These are phyloP conservation scores for Wasmannia auropunctata DNA, from an alignment of 1,140 invertebrate genomes.

Conservation along the genomic window DNA sequence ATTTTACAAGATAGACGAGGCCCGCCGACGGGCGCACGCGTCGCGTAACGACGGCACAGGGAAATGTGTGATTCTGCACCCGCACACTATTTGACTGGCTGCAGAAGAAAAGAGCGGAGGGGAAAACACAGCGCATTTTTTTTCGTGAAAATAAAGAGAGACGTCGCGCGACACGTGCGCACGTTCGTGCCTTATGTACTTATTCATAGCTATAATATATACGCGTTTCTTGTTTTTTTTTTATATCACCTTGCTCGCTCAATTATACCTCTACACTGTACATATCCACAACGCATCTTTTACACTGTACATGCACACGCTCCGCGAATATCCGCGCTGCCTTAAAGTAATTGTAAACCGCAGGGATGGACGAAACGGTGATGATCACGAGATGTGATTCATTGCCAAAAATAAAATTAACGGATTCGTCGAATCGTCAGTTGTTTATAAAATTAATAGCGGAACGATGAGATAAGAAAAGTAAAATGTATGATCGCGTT, in stretches of 20 bases:
- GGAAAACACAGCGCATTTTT: conserved; percentile 38
- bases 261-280: conserved; percentile 83
- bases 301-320: conserved; percentile 85
- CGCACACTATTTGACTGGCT: conserved; percentile 29
- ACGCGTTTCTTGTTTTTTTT: conserved; percentile 63
- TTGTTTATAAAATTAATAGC: conserved; percentile 68
- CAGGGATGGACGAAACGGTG: conserved; percentile 76
- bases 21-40: conserved; percentile 74
- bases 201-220: conserved; percentile 83
- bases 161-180: conserved; percentile 76
- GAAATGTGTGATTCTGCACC: conserved; percentile 1
- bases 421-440: conserved; percentile 57
- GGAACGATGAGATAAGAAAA: background rate
- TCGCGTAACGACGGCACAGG: conserved; percentile 63
- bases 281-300: conserved; percentile 86
- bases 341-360: conserved; percentile 77
- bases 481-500: background rate
- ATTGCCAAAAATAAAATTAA: conserved; percentile 1
- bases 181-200: conserved; percentile 77
- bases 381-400: background rate
- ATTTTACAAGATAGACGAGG: conserved; percentile 85
- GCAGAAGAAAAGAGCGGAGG: background rate
- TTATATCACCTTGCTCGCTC: conserved; percentile 73
- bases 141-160: conserved; percentile 47
- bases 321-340: conserved; percentile 81